A percentile compares a stretch with the other conserved stretches of the same genome.
Conservation (phyloP, 2,113 vertebrate genomes). For the Mionectes macconnelli region DNA sequence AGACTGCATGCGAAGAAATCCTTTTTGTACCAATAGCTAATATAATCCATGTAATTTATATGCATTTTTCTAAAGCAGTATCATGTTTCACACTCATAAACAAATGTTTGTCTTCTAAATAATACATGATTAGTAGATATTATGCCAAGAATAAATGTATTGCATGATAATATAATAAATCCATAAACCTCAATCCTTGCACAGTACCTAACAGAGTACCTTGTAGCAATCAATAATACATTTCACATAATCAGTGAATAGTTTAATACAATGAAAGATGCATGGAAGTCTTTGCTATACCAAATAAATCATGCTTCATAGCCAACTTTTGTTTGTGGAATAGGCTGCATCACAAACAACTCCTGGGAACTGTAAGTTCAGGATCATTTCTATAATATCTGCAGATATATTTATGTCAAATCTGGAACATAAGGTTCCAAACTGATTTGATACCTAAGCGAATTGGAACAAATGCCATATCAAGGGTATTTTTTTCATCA, state of each 20-base stretch:
- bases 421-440: background rate
- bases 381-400: background rate
- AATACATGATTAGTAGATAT: conserved; percentile 17
- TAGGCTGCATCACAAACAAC: background rate
- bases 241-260: background rate
- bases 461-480: background rate
- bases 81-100: conserved; percentile 6
- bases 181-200: background rate
- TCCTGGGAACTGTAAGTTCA: background rate
- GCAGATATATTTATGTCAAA: conserved; percentile 8
- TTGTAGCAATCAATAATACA: background rate
- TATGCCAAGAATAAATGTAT: conserved; percentile 25
- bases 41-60: background rate
- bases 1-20: conserved; percentile 15
- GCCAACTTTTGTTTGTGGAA: background rate
- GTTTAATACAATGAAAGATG: conserved; percentile 4
- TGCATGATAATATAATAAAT: background rate
- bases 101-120: conserved; percentile 42
- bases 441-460: background rate
- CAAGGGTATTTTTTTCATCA: background rate
- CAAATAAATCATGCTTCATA: background rate
- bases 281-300: background rate
- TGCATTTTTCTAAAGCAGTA: background rate
- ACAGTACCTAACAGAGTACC: background rate
- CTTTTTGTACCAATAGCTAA: background rate